Evolutionary conservation across 1,140 invertebrate genomes (phyloP).

Genomic region (Drosophila tropicalis): DNA sequence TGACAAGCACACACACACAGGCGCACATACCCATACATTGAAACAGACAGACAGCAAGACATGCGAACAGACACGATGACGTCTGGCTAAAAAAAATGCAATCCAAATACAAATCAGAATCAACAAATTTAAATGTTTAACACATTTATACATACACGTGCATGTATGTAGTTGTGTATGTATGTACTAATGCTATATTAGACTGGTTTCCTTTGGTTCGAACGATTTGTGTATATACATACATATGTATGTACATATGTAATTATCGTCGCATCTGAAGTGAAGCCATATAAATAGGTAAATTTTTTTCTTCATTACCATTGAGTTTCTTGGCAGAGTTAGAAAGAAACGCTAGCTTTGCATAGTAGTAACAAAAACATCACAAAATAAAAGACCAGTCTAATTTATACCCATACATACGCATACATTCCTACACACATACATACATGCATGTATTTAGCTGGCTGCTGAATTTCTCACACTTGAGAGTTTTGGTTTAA

Average conservation of each 20-base stretch:
- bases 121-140: slow-evolving; percentile 74
- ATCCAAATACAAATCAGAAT: slow-evolving; percentile 61
- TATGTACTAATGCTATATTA: not conserved
- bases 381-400: slow-evolving; percentile 10
- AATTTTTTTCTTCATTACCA: no score
- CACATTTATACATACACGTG: slow-evolving; percentile 22
- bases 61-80: slow-evolving; percentile 32
- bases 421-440: slow-evolving; percentile 21
- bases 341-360: no score
- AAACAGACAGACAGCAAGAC: not conserved
- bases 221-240: slow-evolving; percentile 1
- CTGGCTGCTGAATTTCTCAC: slow-evolving; percentile 49
- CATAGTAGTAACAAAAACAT: no score
- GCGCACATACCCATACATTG: not conserved
- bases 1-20: slow-evolving; percentile 30
- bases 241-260: no score
- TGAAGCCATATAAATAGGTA: not conserved
- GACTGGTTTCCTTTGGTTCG: not conserved
- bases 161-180: slow-evolving; percentile 9
- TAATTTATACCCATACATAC: slow-evolving; percentile 62
- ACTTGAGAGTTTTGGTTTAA: slow-evolving; percentile 53
- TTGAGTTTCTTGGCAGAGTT: no score
- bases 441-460: slow-evolving; percentile 26
- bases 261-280: not conserved
- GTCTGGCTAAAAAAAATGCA: slow-evolving; percentile 55